phyloP scores from a whole-genome alignment of 1,140 invertebrate genomes.

The Delia radicum region DNA sequence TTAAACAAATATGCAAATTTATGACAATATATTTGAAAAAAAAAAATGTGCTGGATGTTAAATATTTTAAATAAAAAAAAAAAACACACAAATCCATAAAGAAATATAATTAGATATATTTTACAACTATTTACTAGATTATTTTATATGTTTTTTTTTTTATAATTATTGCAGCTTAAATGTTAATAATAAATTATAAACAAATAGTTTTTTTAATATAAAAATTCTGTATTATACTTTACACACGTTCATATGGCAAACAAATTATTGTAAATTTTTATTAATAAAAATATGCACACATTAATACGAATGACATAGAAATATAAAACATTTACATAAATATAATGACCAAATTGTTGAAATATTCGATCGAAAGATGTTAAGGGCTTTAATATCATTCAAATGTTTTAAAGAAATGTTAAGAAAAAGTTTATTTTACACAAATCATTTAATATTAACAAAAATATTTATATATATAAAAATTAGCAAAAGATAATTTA shows the following conservation, averaged over 20 bases:
- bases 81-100: background rate
- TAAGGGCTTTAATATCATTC: background rate
- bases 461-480: background rate
- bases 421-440: too few relatives aligned
- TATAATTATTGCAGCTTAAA: too few relatives aligned
- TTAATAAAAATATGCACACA: too few relatives aligned
- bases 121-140: background rate
- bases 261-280: background rate
- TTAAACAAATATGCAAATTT: background rate
- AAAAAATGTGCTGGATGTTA: background rate
- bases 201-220: background rate
- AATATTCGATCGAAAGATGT: background rate
- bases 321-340: too few relatives aligned
- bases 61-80: background rate
- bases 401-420: background rate
- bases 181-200: background rate
- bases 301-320: too few relatives aligned
- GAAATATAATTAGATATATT: background rate
- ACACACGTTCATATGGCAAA: background rate
- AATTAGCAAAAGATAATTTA: background rate
- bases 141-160: too few relatives aligned
- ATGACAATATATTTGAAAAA: conserved; percentile 4
- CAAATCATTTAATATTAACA: background rate
- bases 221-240: background rate
- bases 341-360: background rate